A percentile compares a stretch with the other conserved stretches of the same genome.
These are phyloP conservation scores for Apomyelois bistriatella DNA, from an alignment of 2,888 invertebrate genomes.

Conservation along the genomic window DNA sequence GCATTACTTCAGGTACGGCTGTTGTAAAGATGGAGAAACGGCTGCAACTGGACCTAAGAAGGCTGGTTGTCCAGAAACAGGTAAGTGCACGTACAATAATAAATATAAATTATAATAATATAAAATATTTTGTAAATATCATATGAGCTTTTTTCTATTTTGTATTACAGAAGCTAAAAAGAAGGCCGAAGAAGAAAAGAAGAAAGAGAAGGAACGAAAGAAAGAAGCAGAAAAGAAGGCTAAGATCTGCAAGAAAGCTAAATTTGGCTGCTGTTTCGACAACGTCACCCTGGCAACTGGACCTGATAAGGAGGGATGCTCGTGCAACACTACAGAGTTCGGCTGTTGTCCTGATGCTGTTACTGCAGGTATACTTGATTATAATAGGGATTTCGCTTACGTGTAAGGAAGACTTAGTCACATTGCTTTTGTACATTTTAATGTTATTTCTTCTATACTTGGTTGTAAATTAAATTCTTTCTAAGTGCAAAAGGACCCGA, in stretches of 20 bases:
- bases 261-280: slow-evolving; percentile 89
- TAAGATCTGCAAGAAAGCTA: slow-evolving; percentile 69
- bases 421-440: too few species aligned
- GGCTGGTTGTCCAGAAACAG: slow-evolving; percentile 69
- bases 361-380: slow-evolving; percentile 74
- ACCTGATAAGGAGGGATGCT: slow-evolving; percentile 82
- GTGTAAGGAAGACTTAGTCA: too few species aligned
- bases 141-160: background rate
- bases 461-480: too few species aligned
- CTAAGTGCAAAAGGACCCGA: too few species aligned
- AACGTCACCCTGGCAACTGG: slow-evolving; percentile 82
- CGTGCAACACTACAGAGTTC: slow-evolving; percentile 80
- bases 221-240: slow-evolving; percentile 21
- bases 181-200: slow-evolving; percentile 9
- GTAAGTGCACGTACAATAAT: slow-evolving; percentile 25
- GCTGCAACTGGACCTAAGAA: slow-evolving; percentile 82
- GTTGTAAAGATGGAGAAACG: slow-evolving; percentile 85
- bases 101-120: background rate
- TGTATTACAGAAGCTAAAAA: slow-evolving; percentile 1
- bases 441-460: too few species aligned
- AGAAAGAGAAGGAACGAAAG: slow-evolving; percentile 8
- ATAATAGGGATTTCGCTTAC: background rate
- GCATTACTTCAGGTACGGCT: slow-evolving; percentile 75
- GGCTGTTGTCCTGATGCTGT: slow-evolving; percentile 88
- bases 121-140: too few species aligned